Base-by-base conservation (phyloP, 2,797 vertebrate species). In the Hippocampus kuda region DNA sequence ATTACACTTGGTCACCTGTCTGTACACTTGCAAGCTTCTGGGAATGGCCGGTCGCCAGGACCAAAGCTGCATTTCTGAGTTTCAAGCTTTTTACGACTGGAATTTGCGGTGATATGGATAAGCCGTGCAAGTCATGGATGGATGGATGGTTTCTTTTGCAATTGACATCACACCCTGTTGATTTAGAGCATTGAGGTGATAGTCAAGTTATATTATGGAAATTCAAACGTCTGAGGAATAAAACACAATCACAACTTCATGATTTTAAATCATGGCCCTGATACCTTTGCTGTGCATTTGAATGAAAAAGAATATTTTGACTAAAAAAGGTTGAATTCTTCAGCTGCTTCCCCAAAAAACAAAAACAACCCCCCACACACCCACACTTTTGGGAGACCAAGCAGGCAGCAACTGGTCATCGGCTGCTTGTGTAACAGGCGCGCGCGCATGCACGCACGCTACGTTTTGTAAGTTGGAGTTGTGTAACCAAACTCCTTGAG, bases 391-490 rank as follows among this genome's bases (percentile, higher is more conserved):
- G 6, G 13, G 61, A 73, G 64, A 68, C 38, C 53, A 70, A 68
- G 59, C 81, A 74, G 61, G 84, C 75, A 67, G 70, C 11, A 63
- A 73, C 83, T 81, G 77, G 79, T 69, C 74, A 30, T 67, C 59
- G 69, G 71, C 44, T 66, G 71, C 69, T 90, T 88, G 70, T 72
- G 72, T 80, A 86, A 86, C 70, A 70, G 15, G 38, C 69, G 68
- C 66, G 46, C 30, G 4, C 46, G 49, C 7, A 67, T 60, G 53
- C 65, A 66, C 3, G 30, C 30, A 30, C 30, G 30, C 70, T 16
- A 18, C 5, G 61, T 65, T 65, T 65, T 65, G 26, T 48, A 48
- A 49, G 5, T 64, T 64, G 6, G 16, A 26, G 42, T 65, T 65
- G 63, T 65, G 42, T 18, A 65, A 65, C 22, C 41, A 46, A 65